Evolutionary conservation across 2,888 invertebrate species (phyloP).

Genomic region (Parnassius glacialis): DNA sequence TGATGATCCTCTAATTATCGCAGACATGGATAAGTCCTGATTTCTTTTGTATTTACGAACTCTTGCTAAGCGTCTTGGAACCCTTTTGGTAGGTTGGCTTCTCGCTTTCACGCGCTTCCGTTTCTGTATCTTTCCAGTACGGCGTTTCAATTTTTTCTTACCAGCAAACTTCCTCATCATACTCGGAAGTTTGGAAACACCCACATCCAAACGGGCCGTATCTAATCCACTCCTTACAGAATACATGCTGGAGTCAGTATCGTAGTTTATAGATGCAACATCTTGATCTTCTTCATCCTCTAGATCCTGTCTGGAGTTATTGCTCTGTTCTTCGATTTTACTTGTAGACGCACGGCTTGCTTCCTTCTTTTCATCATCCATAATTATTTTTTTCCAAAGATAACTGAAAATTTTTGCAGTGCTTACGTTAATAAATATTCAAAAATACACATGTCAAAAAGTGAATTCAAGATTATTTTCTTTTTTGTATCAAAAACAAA

Average conservation of each 20-base stretch:
- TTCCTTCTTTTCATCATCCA: constrained; percentile 50
- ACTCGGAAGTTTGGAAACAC: constrained; percentile 29
- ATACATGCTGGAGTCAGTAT: constrained; percentile 35
- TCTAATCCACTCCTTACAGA: constrained; percentile 41
- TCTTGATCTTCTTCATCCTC: constrained; percentile 34
- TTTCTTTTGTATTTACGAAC: constrained; percentile 31
- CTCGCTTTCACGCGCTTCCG: constrained; percentile 30
- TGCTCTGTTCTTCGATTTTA: constrained; percentile 41
- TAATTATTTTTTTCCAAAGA: constrained; percentile 43
- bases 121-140: constrained; percentile 45
- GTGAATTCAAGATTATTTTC: constrained; percentile 14
- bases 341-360: constrained; percentile 44
- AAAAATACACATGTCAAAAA: constrained; percentile 27
- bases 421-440: constrained; percentile 16
- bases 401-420: constrained; percentile 36
- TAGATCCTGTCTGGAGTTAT: constrained; percentile 33
- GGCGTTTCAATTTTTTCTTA: constrained; percentile 35
- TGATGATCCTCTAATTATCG: constrained; percentile 46
- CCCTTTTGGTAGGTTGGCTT: constrained; percentile 32
- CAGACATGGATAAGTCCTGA: constrained; percentile 40
- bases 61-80: constrained; percentile 37
- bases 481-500: constrained; percentile 9
- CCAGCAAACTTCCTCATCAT: constrained; percentile 28
- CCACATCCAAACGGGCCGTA: constrained; percentile 33
- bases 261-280: constrained; percentile 36